A percentile compares a stretch with the other conserved stretches of the same genome.
phyloP scores from a whole-genome alignment of 2,888 invertebrate genomes.

The Ecliptopera silaceata region DNA sequence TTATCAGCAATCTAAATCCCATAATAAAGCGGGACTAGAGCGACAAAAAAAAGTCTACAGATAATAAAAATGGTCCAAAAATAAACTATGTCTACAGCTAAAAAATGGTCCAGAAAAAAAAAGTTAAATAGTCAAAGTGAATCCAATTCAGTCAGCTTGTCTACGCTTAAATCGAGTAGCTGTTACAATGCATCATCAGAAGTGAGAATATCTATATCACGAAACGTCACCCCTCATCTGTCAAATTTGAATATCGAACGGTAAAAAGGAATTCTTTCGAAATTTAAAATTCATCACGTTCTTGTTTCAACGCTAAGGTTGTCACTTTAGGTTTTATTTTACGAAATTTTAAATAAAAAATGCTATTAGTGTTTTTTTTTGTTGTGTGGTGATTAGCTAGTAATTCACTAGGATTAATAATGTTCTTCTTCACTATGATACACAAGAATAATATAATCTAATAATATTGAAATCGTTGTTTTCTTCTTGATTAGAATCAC shows the following conservation, averaged over 20 bases:
- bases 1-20: no score
- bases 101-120: not conserved
- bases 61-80: no score
- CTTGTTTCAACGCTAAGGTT: constrained; percentile 31
- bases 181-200: constrained; percentile 7
- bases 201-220: constrained; percentile 27
- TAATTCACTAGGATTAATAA: no score
- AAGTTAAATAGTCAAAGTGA: not conserved
- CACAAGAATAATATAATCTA: no score
- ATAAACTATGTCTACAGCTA: not conserved
- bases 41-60: no score
- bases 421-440: no score
- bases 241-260: constrained; percentile 64
- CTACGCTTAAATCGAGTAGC: not conserved
- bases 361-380: no score
- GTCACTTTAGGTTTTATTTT: not conserved
- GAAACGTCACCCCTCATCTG: constrained; percentile 49
- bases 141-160: not conserved
- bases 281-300: constrained; percentile 65
- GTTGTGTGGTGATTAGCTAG: no score
- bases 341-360: not conserved
- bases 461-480: no score
- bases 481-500: no score
- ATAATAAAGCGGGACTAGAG: no score
- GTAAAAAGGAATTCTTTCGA: constrained; percentile 53